A percentile compares a stretch with the other conserved stretches of the same genome.
Evolutionary conservation across 2,113 vertebrate genomes (phyloP).

Genomic region (Macroglossus sobrinus): DNA sequence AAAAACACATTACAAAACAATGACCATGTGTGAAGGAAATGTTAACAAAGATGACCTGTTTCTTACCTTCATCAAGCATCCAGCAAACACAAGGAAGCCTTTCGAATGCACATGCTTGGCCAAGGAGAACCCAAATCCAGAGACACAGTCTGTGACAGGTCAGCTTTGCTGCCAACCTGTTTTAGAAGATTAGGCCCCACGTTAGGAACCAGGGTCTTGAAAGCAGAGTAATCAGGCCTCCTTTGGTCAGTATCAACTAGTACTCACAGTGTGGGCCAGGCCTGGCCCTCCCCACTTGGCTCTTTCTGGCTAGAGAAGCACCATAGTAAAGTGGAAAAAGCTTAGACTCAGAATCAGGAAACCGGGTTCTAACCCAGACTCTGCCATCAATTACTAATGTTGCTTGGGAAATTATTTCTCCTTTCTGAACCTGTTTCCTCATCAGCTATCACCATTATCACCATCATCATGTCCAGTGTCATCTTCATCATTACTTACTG

Average conservation of each 20-base stretch:
- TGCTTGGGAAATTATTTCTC: not conserved
- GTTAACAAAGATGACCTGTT: not conserved
- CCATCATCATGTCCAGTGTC: not conserved
- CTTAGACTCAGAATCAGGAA: not conserved
- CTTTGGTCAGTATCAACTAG: constrained; percentile 53
- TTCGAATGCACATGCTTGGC: constrained; percentile 83
- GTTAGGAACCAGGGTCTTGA: not conserved
- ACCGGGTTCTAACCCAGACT: not conserved
- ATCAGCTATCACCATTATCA: not conserved
- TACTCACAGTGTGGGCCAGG: constrained; percentile 35
- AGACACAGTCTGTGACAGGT: constrained; percentile 87
- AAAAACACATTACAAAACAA: not conserved
- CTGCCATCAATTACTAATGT: not conserved
- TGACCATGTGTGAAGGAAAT: not conserved
- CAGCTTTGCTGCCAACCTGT: constrained; percentile 81
- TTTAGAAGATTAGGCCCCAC: constrained; percentile 9
- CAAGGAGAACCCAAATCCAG: constrained; percentile 85
- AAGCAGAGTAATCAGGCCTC: not conserved
- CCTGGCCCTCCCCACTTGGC: not conserved
- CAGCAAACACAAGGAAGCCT: constrained; percentile 86
- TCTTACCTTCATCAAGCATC: constrained; percentile 86
- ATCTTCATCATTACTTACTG: not conserved
- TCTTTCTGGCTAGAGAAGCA: not conserved
- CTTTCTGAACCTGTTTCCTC: not conserved
- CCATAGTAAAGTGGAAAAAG: too few relatives aligned